Evolutionary conservation across 2,797 vertebrate species (phyloP).

Genomic region (Hoplostethus atlanticus): DNA sequence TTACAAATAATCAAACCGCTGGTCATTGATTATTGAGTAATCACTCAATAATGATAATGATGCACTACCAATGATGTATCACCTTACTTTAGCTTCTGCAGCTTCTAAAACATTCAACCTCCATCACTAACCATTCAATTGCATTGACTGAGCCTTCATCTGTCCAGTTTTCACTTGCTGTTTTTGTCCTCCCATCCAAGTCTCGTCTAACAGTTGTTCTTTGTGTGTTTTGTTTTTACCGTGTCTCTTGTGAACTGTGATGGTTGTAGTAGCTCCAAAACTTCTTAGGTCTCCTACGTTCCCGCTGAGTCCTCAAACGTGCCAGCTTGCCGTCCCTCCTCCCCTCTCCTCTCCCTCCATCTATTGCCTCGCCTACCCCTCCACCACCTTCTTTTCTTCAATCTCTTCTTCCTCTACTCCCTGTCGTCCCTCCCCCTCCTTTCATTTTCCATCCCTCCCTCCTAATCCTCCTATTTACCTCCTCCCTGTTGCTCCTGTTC

Average conservation of each 20-base stretch:
- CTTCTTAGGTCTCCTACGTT: slow-evolving; percentile 44
- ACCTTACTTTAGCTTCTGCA: slow-evolving; percentile 58
- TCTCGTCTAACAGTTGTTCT: slow-evolving; percentile 55
- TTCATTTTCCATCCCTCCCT: slow-evolving; percentile 20
- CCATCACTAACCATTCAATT: slow-evolving; percentile 29
- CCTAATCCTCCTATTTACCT: slow-evolving; percentile 53
- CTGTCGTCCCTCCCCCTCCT: slow-evolving; percentile 5
- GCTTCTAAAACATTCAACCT: slow-evolving; percentile 36
- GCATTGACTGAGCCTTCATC: slow-evolving; percentile 33
- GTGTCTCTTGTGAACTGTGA: slow-evolving; percentile 66
- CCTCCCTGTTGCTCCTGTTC: slow-evolving; percentile 64
- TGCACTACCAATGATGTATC: slow-evolving; percentile 5
- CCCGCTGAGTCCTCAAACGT: slow-evolving; percentile 35
- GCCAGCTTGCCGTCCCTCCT: slow-evolving; percentile 10
- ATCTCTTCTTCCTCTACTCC: not conserved
- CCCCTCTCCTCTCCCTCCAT: not conserved
- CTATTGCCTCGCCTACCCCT: not conserved
- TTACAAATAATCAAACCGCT: too few species aligned
- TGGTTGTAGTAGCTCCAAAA: slow-evolving; percentile 49
- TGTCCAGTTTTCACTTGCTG: slow-evolving; percentile 48
- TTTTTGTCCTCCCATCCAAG: slow-evolving; percentile 40
- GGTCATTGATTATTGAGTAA: not conserved
- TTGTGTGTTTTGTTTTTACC: slow-evolving; percentile 60
- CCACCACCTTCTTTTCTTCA: not conserved
- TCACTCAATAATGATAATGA: not conserved